phyloP scores from a whole-genome alignment of 2,888 invertebrate species.

The Erebia aethiops region DNA sequence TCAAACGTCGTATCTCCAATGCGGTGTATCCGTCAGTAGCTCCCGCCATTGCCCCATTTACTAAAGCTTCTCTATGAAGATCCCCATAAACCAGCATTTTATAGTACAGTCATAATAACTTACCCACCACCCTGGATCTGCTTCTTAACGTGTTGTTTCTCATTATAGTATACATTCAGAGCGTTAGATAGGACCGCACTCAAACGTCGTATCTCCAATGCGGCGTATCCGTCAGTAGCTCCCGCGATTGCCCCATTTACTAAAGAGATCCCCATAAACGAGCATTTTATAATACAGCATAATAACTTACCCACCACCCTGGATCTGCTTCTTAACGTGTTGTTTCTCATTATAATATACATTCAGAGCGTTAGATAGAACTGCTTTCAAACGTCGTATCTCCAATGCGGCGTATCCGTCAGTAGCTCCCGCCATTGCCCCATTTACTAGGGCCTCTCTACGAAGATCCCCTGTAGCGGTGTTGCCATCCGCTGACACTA shows the following conservation, averaged over 20 bases:
- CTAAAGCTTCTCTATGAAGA: constrained; percentile 68
- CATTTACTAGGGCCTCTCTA: constrained; percentile 70
- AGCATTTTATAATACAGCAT: too few relatives aligned
- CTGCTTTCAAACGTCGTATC: constrained; percentile 89
- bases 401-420: constrained; percentile 90
- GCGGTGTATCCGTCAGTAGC: constrained; percentile 86
- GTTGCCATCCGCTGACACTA: constrained; percentile 68
- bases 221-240: constrained; percentile 86
- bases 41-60: constrained; percentile 73
- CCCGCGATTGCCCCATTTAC: constrained; percentile 74
- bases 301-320: constrained; percentile 94
- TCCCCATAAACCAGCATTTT: too few relatives aligned
- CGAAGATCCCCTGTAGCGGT: constrained; percentile 67
- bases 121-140: constrained; percentile 94
- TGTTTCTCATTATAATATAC: constrained; percentile 96
- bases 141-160: constrained; percentile 97
- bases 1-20: constrained; percentile 90
- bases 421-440: constrained; percentile 70
- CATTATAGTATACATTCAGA: constrained; percentile 93
- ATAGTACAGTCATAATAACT: constrained; percentile 46
- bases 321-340: constrained; percentile 96
- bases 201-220: constrained; percentile 89
- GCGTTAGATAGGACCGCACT: constrained; percentile 89
- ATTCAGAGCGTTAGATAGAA: constrained; percentile 88
- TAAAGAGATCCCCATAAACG: constrained; percentile 73